A percentile compares a stretch with the other conserved stretches of the same genome.
Evolutionary conservation across 2,797 vertebrate genomes (phyloP).

Genomic region (Gymnothorax javanicus): DNA sequence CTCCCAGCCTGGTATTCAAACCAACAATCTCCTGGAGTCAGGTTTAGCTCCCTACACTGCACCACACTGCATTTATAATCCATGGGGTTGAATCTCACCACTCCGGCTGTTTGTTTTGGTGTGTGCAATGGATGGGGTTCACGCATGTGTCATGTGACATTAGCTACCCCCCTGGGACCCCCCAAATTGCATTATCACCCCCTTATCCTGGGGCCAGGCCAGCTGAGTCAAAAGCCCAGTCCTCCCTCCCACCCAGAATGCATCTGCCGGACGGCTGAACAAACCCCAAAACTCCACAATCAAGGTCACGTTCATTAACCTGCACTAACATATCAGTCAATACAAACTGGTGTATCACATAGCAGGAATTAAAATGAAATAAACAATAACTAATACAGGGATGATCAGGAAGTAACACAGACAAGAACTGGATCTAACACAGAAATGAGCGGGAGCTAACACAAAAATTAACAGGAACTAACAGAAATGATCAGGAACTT

Average conservation of each 20-base stretch:
- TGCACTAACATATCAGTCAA: background rate
- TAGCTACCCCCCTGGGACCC: conserved; percentile 34
- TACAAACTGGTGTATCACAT: background rate
- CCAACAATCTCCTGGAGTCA: background rate
- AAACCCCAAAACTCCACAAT: background rate
- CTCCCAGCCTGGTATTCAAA: background rate
- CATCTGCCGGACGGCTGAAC: conserved; percentile 47
- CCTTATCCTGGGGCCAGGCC: conserved; percentile 27
- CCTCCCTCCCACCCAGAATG: conserved; percentile 18
- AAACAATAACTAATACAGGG: background rate
- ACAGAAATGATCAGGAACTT: too few relatives aligned
- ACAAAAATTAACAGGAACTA: too few relatives aligned
- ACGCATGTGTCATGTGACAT: conserved; percentile 44
- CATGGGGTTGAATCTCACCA: conserved; percentile 2
- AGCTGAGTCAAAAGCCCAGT: conserved; percentile 37
- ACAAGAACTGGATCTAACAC: too few relatives aligned
- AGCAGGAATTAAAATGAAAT: background rate
- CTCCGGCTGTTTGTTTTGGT: conserved; percentile 44
- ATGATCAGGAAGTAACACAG: background rate
- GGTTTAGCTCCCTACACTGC: background rate
- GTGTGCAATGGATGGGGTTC: conserved; percentile 38
- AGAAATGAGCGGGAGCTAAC: too few relatives aligned
- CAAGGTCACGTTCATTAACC: conserved; percentile 2
- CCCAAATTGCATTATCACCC: conserved; percentile 61
- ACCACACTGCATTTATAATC: background rate